Base-by-base conservation (phyloP, 2,797 vertebrate genomes). In the Octomys mimax region DNA sequence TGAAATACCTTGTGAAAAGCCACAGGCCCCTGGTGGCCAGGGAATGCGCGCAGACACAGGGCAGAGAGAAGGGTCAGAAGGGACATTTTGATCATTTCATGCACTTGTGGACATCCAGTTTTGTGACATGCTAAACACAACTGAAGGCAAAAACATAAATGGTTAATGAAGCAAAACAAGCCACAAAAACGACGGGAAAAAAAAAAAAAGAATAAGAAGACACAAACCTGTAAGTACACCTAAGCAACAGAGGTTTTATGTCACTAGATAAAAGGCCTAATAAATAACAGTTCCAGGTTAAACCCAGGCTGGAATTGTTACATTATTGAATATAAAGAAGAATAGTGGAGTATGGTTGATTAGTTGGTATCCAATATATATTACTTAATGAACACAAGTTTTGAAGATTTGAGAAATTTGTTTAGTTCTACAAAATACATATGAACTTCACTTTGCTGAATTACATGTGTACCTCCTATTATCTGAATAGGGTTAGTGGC, bases 61-160 rank as follows among this genome's bases (percentile, higher is more conserved):
- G 96, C 94, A 97, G 97, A 95, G n/a, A 98, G 95, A 90, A 98
- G 95, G 6, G 96, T 97, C 79, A 85, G 90, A 98, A 98, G 61
- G 96, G 97, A 98, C 92, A 98, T 95, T 98, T 98, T 98, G 97
- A 98, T 97, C 83, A 98, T 98, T 98, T 98, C 98, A 98, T 98
- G 98, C 98, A 98, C 93, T 96, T 95, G 98, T 85, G 97, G 94
- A 96, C 97, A 98, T 98, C 98, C 98, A 96, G 97, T 94, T 98
- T 98, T 98, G 98, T 90, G 92, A 95, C 98, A 98, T 98, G 98
- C 98, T 98, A 98, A 98, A 97, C 96, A 98, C 94, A 98, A 95
- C 98, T 97, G 98, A 97, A 91, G 95, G 98, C 96, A 98, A 98
- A 97, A 98, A 98, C 95, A 98, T 64, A 98, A 66, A 96, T 46